Conservation (phyloP, 2,888 invertebrate genomes). For the Iphiclides podalirius region DNA sequence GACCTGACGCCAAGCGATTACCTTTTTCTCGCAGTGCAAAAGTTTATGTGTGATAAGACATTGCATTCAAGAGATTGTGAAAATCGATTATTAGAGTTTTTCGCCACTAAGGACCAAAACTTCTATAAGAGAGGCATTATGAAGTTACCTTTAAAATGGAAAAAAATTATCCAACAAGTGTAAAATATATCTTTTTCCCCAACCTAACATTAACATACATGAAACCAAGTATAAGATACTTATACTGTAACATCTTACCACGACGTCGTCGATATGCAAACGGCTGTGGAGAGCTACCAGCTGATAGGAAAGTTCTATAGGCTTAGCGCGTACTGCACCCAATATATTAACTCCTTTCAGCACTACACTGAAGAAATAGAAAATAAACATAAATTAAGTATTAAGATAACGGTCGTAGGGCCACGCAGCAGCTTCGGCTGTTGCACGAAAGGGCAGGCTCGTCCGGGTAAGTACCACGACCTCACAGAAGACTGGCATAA, state of each 20-base stretch:
- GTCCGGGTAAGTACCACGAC: no score
- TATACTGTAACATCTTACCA: slow-evolving; percentile 3
- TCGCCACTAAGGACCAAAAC: neutral
- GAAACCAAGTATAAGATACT: no score
- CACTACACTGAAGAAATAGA: slow-evolving; percentile 1
- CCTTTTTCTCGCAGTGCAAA: slow-evolving; percentile 16
- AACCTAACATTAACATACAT: no score
- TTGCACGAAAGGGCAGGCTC: no score
- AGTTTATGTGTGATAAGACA: slow-evolving; percentile 13
- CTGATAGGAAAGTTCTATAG: neutral
- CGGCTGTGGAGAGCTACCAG: slow-evolving; percentile 5
- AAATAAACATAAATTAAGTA: neutral
- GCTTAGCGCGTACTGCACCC: slow-evolving; percentile 1
- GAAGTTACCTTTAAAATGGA: no score
- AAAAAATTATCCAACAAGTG: no score
- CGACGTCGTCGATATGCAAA: slow-evolving; percentile 4
- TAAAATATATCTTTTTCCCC: no score
- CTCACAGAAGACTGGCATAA: no score
- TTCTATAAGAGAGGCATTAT: no score
- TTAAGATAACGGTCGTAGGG: no score
- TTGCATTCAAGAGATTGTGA: slow-evolving; percentile 14
- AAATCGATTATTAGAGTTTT: neutral
- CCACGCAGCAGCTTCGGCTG: no score
- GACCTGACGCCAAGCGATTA: slow-evolving; percentile 12
- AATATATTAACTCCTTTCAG: slow-evolving; percentile 3